Evolutionary conservation across 2,113 vertebrate genomes (phyloP).

Genomic region (Taxidea taxus): DNA sequence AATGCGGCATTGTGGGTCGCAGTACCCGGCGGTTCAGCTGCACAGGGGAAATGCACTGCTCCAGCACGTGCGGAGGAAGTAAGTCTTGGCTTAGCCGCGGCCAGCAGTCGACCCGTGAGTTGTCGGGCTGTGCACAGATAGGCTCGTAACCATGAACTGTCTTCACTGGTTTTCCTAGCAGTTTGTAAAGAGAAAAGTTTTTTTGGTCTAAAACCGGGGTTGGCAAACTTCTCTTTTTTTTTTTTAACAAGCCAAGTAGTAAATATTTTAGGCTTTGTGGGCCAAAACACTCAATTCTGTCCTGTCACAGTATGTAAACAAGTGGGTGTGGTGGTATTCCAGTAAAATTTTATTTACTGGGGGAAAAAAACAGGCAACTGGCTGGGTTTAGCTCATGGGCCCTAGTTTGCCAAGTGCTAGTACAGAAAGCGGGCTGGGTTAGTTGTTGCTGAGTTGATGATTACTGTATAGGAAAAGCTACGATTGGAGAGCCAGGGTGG

Average conservation of each 20-base stretch:
- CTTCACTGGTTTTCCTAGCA: background rate
- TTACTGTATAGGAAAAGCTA: background rate
- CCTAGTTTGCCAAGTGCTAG: fast-evolving
- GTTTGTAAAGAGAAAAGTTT: background rate
- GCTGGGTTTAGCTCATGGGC: background rate
- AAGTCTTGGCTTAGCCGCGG: background rate
- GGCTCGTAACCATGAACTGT: fast-evolving
- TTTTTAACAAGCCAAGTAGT: background rate
- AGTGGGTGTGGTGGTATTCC: background rate
- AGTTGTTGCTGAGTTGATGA: too few species aligned
- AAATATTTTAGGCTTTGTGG: conserved; percentile 6
- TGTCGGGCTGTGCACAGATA: background rate
- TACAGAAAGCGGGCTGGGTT: background rate
- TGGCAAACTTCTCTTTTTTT: background rate
- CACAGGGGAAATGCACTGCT: fast-evolving
- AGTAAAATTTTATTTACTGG: background rate
- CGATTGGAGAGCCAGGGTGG: too few species aligned
- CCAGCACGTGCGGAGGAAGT: background rate
- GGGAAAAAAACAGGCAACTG: background rate
- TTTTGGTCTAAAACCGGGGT: background rate
- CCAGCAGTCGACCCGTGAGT: fast-evolving
- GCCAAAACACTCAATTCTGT: background rate
- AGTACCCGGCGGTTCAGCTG: fast-evolving
- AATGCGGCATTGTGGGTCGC: background rate
- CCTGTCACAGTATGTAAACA: background rate